phyloP scores from a whole-genome alignment of 2,888 invertebrate species.

The Tetragnatha montana region DNA sequence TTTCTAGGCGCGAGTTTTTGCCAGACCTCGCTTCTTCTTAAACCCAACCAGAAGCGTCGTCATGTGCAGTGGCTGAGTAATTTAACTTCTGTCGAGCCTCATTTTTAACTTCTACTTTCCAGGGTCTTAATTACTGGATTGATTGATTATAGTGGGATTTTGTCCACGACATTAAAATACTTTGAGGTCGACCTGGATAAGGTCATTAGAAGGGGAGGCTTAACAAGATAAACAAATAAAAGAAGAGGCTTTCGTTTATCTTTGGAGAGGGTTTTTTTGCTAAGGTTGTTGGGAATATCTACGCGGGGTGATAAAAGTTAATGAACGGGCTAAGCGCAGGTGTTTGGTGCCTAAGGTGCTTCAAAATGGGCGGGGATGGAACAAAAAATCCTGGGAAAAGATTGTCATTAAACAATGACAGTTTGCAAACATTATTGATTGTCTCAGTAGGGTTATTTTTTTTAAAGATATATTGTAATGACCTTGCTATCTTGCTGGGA shows the following conservation, averaged over 20 bases:
- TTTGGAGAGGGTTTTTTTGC: background rate
- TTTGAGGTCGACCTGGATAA: constrained; percentile 46
- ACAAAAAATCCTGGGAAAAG: background rate
- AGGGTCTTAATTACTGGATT: constrained; percentile 41
- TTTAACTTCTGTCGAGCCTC: background rate
- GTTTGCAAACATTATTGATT: constrained; percentile 1
- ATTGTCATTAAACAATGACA: constrained; percentile 21
- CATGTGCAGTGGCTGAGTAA: background rate
- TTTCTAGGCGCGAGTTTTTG: background rate
- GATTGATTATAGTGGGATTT: constrained; percentile 53
- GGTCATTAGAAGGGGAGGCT: constrained; percentile 45
- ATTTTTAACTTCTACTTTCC: constrained; percentile 41
- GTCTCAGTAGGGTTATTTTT: background rate
- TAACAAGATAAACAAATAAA: constrained; percentile 44
- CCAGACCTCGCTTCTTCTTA: background rate
- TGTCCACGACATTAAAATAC: constrained; percentile 42
- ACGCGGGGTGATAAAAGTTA: constrained; percentile 37
- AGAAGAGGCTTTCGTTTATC: constrained; percentile 12
- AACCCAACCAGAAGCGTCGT: background rate
- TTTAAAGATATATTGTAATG: too few species aligned
- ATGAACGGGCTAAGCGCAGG: constrained; percentile 37
- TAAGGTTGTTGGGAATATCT: constrained; percentile 10
- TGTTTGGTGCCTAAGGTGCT: background rate
- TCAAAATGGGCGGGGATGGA: background rate
- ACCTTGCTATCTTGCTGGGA: too few species aligned